Evolutionary conservation across 2,888 invertebrate genomes (phyloP).

Genomic region (Epistrophe eligans): DNA sequence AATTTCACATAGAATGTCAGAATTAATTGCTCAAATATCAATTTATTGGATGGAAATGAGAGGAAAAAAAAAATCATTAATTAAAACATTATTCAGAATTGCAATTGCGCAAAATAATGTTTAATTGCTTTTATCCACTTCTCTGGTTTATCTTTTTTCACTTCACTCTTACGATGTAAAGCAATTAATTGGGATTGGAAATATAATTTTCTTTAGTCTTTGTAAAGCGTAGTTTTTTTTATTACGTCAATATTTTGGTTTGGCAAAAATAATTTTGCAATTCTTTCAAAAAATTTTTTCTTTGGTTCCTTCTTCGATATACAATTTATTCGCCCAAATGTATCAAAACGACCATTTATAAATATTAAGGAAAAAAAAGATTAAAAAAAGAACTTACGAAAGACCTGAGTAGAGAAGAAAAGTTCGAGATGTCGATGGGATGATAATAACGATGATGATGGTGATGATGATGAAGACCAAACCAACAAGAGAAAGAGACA

Average conservation of each 20-base stretch:
- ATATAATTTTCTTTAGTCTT: not conserved
- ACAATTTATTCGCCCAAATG: constrained; percentile 42
- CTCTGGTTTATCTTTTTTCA: not conserved
- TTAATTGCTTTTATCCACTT: constrained; percentile 50
- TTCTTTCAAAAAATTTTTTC: constrained; percentile 30
- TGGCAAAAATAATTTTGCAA: not conserved
- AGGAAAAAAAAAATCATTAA: constrained; percentile 4
- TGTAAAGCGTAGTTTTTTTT: not conserved
- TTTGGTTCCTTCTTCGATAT: constrained; percentile 22
- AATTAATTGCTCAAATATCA: constrained; percentile 32
- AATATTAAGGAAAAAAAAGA: constrained; percentile 25
- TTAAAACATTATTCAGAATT: constrained; percentile 55
- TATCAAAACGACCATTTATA: constrained; percentile 59
- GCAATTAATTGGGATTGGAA: constrained; percentile 57
- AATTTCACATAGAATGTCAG: constrained; percentile 44
- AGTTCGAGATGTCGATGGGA: constrained; percentile 36
- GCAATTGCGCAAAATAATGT: constrained; percentile 70
- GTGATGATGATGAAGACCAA: constrained; percentile 41
- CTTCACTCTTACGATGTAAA: not conserved
- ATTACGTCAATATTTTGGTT: not conserved
- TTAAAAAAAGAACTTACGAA: constrained; percentile 40
- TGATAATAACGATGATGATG: constrained; percentile 36
- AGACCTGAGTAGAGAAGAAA: constrained; percentile 42
- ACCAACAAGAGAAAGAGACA: constrained; percentile 46
- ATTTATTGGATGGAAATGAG: constrained; percentile 53